Conservation (phyloP, 2,888 invertebrate genomes). For the Pristionchus exspectatus region DNA sequence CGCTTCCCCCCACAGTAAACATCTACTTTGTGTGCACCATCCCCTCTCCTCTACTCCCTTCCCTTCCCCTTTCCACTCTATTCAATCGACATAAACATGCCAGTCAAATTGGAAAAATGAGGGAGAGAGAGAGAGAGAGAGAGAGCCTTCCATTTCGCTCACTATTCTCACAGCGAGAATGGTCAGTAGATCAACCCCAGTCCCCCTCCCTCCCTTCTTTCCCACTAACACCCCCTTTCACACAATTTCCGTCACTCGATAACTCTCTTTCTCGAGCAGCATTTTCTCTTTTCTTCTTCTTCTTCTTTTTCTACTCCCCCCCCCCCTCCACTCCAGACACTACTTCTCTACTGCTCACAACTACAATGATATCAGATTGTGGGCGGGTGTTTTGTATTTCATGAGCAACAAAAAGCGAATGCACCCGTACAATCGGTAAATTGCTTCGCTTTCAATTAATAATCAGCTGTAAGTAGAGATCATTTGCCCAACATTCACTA, state of each 20-base stretch:
- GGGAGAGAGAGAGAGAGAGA: background rate
- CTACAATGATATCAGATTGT: conserved; percentile 13
- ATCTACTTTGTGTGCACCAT: conserved; percentile 41
- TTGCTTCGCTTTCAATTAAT: background rate
- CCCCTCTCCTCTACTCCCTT: background rate
- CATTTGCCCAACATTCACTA: background rate
- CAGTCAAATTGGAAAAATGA: conserved; percentile 29
- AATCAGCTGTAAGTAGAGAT: background rate
- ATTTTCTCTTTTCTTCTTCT: background rate
- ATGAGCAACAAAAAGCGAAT: background rate
- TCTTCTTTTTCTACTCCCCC: background rate
- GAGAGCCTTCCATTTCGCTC: background rate
- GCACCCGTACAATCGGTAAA: background rate
- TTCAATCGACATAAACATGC: conserved; percentile 47
- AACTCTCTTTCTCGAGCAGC: background rate
- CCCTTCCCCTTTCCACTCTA: background rate
- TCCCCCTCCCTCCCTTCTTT: background rate
- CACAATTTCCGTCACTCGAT: background rate
- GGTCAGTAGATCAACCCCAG: conserved; percentile 1
- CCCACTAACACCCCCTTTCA: background rate
- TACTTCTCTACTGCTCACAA: background rate
- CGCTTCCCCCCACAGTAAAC: background rate
- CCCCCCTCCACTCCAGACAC: background rate
- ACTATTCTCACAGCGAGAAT: background rate
- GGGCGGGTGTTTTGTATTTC: background rate